phyloP scores from a whole-genome alignment of 2,888 invertebrate genomes.

The Fragum fragum region DNA sequence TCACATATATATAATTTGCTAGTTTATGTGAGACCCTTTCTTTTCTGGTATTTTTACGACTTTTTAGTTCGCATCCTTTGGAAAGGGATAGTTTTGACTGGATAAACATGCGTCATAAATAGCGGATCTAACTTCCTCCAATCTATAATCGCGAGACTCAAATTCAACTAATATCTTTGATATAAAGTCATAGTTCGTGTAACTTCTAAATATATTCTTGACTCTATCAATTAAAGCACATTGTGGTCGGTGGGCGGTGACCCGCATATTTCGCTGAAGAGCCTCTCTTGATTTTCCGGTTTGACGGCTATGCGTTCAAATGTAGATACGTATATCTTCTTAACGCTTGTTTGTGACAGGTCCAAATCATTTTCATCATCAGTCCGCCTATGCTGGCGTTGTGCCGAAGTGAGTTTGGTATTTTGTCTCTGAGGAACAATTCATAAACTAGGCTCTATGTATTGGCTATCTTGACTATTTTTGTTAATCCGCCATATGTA shows the following conservation, averaged over 20 bases:
- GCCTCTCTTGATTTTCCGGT: not conserved
- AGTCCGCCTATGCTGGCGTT: not conserved
- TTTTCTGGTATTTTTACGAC: conserved; percentile 14
- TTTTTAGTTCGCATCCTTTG: conserved; percentile 10
- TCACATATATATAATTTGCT: not conserved
- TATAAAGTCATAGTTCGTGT: not conserved
- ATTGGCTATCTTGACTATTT: no score
- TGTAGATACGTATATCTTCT: not conserved
- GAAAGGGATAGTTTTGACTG: not conserved
- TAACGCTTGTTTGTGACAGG: not conserved
- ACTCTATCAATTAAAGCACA: conserved; percentile 2
- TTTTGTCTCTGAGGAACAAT: not conserved
- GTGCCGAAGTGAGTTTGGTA: not conserved
- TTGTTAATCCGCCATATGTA: no score
- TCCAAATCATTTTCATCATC: not conserved
- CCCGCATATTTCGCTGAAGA: conserved; percentile 5
- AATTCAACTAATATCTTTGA: not conserved
- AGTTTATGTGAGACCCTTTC: conserved; percentile 10
- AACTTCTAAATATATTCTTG: not conserved
- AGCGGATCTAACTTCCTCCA: not conserved
- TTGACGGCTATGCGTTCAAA: not conserved
- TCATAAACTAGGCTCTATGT: no score
- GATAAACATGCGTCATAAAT: not conserved
- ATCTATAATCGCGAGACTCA: not conserved
- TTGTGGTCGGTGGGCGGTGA: not conserved